Conservation (phyloP, 2,888 invertebrate genomes). For the Catocala nupta region DNA sequence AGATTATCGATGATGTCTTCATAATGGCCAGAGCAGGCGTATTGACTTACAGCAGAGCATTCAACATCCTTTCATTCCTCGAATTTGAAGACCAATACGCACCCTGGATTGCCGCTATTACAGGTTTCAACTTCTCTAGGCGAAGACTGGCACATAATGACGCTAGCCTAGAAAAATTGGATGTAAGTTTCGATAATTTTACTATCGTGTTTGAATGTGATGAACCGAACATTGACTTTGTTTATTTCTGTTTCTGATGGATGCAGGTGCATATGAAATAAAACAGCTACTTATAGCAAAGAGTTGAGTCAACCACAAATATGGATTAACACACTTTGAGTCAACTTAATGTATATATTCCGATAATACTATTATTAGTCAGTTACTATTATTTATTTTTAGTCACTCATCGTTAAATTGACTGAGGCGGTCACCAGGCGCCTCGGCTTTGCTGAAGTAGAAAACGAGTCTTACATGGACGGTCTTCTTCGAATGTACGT, state of each 20-base stretch:
- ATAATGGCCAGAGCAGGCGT: slow-evolving; percentile 85
- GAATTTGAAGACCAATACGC: slow-evolving; percentile 89
- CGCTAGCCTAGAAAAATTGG: slow-evolving; percentile 54
- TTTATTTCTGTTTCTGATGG: no score
- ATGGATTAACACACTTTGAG: no score
- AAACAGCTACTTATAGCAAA: no score
- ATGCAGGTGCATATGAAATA: no score
- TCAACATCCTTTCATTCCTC: slow-evolving; percentile 88
- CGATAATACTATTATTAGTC: no score
- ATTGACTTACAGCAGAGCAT: slow-evolving; percentile 81
- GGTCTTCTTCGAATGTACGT: slow-evolving; percentile 85
- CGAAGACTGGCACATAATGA: slow-evolving; percentile 75
- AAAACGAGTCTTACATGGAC: slow-evolving; percentile 80
- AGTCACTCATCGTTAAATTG: slow-evolving; percentile 77
- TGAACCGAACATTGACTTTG: no score
- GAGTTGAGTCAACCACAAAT: no score
- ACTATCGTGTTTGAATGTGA: no score
- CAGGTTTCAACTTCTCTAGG: slow-evolving; percentile 77
- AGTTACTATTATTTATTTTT: slow-evolving; percentile 36
- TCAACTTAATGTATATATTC: no score
- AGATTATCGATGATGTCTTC: slow-evolving; percentile 89
- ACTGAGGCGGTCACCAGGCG: slow-evolving; percentile 79
- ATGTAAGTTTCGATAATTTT: slow-evolving; percentile 53
- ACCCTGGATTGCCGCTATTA: slow-evolving; percentile 90
- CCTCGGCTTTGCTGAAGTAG: slow-evolving; percentile 82